phyloP scores from a whole-genome alignment of 64 coral and sea anemone genomes.

The Montipora sp. region DNA sequence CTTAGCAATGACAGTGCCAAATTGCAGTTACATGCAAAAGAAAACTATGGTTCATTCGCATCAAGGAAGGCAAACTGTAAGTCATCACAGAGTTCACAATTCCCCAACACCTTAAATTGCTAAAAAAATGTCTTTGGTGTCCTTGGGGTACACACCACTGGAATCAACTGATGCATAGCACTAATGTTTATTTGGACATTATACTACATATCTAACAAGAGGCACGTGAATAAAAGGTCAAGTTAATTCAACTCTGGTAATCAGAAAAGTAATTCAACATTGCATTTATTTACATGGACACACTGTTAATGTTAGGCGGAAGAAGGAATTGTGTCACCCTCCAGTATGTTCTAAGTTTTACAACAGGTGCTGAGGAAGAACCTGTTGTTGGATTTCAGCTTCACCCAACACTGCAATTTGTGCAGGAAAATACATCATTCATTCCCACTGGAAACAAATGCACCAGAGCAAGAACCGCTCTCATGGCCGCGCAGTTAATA shows the following conservation, averaged over 20 bases:
- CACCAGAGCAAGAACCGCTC: background rate
- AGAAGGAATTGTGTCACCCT: background rate
- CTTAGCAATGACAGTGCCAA: conserved; percentile 25
- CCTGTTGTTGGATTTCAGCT: background rate
- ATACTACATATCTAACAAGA: background rate
- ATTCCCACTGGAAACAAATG: conserved; percentile 44
- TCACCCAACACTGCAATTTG: conserved; percentile 33
- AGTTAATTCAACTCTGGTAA: background rate
- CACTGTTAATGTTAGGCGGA: background rate
- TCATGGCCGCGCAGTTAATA: too few relatives aligned
- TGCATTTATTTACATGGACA: background rate
- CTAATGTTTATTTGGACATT: conserved; percentile 41
- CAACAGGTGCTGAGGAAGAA: background rate
- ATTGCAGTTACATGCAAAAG: conserved; percentile 18
- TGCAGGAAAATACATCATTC: conserved; percentile 6
- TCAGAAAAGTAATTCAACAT: background rate
- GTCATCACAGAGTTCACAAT: background rate
- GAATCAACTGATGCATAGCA: conserved; percentile 28
- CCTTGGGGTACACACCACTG: conserved; percentile 22
- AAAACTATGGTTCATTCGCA: conserved; percentile 2
- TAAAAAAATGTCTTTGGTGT: conserved; percentile 31
- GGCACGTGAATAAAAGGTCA: background rate
- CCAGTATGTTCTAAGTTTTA: background rate
- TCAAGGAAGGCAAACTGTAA: background rate
- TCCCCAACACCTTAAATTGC: background rate